Percentiles rank a stretch among this genome's conserved stretches.
Evolutionary conservation across 2,113 vertebrate genomes (phyloP).

Genomic region (Eleginops maclovinus): DNA sequence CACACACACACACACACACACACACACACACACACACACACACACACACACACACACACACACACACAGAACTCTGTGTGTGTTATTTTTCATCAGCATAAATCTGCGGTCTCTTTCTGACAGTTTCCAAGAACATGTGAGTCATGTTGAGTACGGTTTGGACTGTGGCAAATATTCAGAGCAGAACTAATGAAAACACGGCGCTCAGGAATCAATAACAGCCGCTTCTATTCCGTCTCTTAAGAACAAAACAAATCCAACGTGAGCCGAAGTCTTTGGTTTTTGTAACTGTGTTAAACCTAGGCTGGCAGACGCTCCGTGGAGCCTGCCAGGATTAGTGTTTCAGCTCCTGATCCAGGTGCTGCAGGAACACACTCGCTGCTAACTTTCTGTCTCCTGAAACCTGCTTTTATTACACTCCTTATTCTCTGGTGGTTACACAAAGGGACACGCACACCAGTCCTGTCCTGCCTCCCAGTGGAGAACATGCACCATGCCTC

Average conservation of each 20-base stretch:
- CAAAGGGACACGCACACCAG: background rate
- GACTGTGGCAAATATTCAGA: slow-evolving; percentile 55
- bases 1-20: no score
- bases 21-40: no score
- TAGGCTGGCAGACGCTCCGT: no score
- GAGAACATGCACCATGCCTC: slow-evolving; percentile 22
- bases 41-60: background rate
- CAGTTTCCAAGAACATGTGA: slow-evolving; percentile 66
- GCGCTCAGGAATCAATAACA: slow-evolving; percentile 56
- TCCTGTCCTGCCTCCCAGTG: slow-evolving; percentile 62
- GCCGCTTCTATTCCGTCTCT: slow-evolving; percentile 38
- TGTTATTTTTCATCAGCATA: slow-evolving; percentile 58
- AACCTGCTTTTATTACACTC: slow-evolving; percentile 29
- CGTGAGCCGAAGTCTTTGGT: slow-evolving; percentile 41
- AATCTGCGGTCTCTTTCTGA: slow-evolving; percentile 53
- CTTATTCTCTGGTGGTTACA: slow-evolving; percentile 8
- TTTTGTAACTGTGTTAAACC: slow-evolving; percentile 33
- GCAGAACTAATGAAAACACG: slow-evolving; percentile 60
- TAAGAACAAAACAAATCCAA: slow-evolving; percentile 61
- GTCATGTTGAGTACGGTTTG: slow-evolving; percentile 61
- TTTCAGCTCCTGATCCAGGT: slow-evolving; percentile 56
- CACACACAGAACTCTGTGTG: slow-evolving; percentile 57
- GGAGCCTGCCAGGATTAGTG: background rate
- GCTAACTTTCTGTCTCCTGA: slow-evolving; percentile 33
- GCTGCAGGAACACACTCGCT: slow-evolving; percentile 19